Percentiles rank a stretch among this genome's conserved stretches.
Evolutionary conservation across 2,797 vertebrate genomes (phyloP).

Genomic region (Hippocampus kuda): DNA sequence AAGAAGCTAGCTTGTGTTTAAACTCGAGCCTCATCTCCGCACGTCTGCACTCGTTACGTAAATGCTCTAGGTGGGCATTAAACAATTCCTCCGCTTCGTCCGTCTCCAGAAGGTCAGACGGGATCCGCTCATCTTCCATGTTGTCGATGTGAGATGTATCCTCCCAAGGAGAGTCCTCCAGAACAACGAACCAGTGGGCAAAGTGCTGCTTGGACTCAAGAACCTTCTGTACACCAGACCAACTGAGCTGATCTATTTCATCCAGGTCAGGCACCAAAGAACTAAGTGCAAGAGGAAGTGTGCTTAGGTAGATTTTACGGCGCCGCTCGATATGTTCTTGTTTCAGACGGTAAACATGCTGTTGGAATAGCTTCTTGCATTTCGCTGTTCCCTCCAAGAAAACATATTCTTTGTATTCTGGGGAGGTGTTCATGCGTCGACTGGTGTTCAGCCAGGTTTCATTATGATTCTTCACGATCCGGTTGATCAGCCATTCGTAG

Average conservation of each 20-base stretch:
- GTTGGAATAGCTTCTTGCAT: constrained; percentile 90
- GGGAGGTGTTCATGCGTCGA: constrained; percentile 80
- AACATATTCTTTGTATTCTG: constrained; percentile 91
- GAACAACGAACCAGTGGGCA: constrained; percentile 83
- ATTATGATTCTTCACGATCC: constrained; percentile 87
- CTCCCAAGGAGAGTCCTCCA: constrained; percentile 95
- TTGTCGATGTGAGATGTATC: constrained; percentile 82
- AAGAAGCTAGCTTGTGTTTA: constrained; percentile 79
- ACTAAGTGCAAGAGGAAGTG: constrained; percentile 83
- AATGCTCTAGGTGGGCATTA: constrained; percentile 78
- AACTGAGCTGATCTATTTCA: constrained; percentile 87
- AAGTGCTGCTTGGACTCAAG: constrained; percentile 88
- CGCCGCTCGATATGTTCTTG: constrained; percentile 90
- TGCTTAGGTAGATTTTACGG: constrained; percentile 75
- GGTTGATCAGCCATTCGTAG: constrained; percentile 90
- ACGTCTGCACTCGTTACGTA: constrained; percentile 80
- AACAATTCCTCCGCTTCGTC: constrained; percentile 78
- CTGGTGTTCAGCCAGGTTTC: constrained; percentile 80
- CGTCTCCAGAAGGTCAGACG: constrained; percentile 88
- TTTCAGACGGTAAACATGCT: constrained; percentile 86
- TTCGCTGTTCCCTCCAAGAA: constrained; percentile 93
- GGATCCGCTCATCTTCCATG: constrained; percentile 83
- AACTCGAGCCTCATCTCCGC: constrained; percentile 84
- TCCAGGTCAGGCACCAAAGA: constrained; percentile 82
- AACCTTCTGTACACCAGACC: constrained; percentile 81